Base-by-base conservation (phyloP, 2,888 invertebrate genomes). In the Eristalinus aeneus region DNA sequence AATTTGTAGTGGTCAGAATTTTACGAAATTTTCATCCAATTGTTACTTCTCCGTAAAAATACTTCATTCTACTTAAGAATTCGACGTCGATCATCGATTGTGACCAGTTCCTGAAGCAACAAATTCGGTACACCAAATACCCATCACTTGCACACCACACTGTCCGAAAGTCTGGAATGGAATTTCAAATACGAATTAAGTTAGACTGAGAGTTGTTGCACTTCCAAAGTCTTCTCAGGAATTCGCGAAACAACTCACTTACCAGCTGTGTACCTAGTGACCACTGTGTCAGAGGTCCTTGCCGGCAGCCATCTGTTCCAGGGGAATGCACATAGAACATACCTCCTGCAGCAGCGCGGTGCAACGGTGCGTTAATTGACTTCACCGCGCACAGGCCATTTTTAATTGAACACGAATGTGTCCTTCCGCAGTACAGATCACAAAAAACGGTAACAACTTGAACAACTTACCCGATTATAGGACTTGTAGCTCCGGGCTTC, bases 401-500 rank as follows among this genome's bases (percentile, higher is more conserved):
- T 69, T 85, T 81, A 85, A 85, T 85, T 85, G 81, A 85, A 76
- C 81, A 85, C 68, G 71, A 71, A 80, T 80, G 60, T 46, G 71
- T 80, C 83, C 69, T 85, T 81, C 58, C 46, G 22, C 22, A 20
- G 32, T 22, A 4, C 22, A 63, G 34, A 10, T 60, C 36, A 63
- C 5, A 77, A 82, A 20, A 12, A 61, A 54, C 6, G 0, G 27
- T 1, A 16, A 31, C 20, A 65, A 63, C 56, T 31, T 34, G 10
- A 67, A 67, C 53, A 78, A 89, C 92, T 90, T 89, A 93, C 92
- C 93, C 93, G 88, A 93, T 92, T 68, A 93, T 90, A 77, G 92
- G 91, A 88, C 91, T 92, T 68, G 91, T 91, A 53, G 92, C 92
- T 63, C 91, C 92, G 12, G 92, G 91, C 88, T 92, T 92, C 89